These are phyloP conservation scores for Sinosuthora webbiana DNA, from an alignment of 2,113 vertebrate species.

Conservation along the genomic window DNA sequence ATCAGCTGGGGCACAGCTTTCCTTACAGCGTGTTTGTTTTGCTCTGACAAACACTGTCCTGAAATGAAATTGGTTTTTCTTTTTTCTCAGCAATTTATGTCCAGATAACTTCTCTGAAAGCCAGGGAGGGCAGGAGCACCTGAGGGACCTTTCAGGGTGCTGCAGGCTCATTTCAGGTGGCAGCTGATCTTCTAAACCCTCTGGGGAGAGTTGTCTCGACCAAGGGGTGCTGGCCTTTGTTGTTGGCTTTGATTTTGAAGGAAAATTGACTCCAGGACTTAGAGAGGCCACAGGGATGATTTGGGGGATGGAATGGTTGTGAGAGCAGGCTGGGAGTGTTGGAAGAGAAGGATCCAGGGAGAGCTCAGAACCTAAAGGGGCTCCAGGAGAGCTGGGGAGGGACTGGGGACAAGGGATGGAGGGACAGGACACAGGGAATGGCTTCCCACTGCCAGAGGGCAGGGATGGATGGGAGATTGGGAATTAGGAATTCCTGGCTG, in stretches of 20 bases:
- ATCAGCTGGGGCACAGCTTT: background rate
- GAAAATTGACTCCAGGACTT: background rate
- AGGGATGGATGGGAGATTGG: background rate
- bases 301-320: background rate
- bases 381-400: background rate
- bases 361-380: background rate
- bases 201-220: background rate
- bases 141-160: background rate
- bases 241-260: background rate
- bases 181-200: background rate
- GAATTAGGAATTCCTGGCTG: background rate
- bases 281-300: accelerated
- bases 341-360: background rate
- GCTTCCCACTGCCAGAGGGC: background rate
- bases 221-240: background rate
- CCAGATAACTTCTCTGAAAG: background rate
- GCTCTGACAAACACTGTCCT: background rate
- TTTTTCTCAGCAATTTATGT: background rate
- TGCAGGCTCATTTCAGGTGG: background rate
- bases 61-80: background rate
- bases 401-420: background rate
- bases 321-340: background rate
- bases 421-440: background rate
- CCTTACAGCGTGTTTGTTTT: background rate
- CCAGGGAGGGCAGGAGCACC: background rate